Base-by-base conservation (phyloP, 2,113 vertebrate species). In the Aegithalos caudatus region DNA sequence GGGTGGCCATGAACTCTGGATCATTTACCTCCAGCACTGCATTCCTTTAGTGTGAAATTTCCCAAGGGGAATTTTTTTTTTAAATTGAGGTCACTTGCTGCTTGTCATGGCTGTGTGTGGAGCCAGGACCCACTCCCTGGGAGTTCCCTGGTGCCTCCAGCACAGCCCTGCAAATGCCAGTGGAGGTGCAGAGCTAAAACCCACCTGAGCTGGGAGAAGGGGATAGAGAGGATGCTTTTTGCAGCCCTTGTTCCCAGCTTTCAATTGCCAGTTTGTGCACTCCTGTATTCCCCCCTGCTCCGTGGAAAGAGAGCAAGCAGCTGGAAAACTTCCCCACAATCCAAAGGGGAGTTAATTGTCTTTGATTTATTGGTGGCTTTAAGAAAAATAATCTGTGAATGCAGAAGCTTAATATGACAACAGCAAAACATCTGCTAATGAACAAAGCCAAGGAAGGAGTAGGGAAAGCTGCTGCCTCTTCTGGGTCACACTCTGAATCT, bases 41-140 rank as follows among this genome's bases (percentile, higher is more conserved):
- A 94, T 96, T 97, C 95, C 72, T 93, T 94, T 12, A 47, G 67
- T 77, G 66, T 60, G 83, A 92, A 88, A 81, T 92, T 94, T 94
- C 92, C 77, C 37, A 81, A 60, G 56, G 83, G 72, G 38, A 57
- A 57, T 82, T 92, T 77, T 88, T 60, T 50, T 14, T 69, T n/a
- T 6, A 6, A 65, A 47, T 37, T 7, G 91, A 84, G 83, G 77
- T 93, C 69, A 71, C 90, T 88, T 92, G 58, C 74, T 93, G 79
- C 54, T 91, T 51, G 40, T 64, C 60, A 48, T 81, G 69, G 20
- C 88, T 73, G n/a, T 35, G 38, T 25, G 6, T 1, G 4, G 60
- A 96, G 77, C 76, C 86, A 65, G 69, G 42, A 86, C 42, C 13
- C 1, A 1, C 70, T 90, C 71, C 45, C 53, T 77, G 61, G 54